Percentiles rank a stretch among this genome's conserved stretches.
Conservation (phyloP, 2,797 vertebrate species). For the Fistularia tabacaria region DNA sequence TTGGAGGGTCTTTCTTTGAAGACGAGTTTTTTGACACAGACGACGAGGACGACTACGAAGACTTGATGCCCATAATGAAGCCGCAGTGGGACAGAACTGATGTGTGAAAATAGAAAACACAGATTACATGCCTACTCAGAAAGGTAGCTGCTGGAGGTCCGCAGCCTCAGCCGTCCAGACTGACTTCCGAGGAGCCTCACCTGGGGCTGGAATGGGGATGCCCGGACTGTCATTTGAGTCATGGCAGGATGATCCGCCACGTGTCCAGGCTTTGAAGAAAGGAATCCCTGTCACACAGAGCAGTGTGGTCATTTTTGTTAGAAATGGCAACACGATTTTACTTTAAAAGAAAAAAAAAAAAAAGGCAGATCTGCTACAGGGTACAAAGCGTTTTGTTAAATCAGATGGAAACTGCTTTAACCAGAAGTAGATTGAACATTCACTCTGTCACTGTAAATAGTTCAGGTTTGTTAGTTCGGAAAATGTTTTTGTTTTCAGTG, state of each 20-base stretch:
- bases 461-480: too few relatives aligned
- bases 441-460: too few relatives aligned
- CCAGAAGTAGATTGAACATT: too few relatives aligned
- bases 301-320: constrained; percentile 1
- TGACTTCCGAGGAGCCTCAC: neutral
- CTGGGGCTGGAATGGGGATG: constrained; percentile 1
- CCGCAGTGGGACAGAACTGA: constrained; percentile 20
- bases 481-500: too few relatives aligned
- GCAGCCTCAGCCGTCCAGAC: neutral
- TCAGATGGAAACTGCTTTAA: too few relatives aligned
- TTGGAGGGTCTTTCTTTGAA: constrained; percentile 78
- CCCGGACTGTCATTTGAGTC: constrained; percentile 6
- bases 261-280: neutral
- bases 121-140: constrained; percentile 16
- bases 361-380: neutral
- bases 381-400: too few relatives aligned
- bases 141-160: constrained; percentile 7
- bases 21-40: constrained; percentile 83
- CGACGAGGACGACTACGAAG: constrained; percentile 61
- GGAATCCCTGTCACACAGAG: neutral
- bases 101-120: neutral
- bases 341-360: neutral
- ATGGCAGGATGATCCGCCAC: neutral
- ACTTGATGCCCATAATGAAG: constrained; percentile 11
- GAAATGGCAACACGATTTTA: neutral